Evolutionary conservation across 1,140 invertebrate species (phyloP).

Genomic region (Ips nitidus): DNA sequence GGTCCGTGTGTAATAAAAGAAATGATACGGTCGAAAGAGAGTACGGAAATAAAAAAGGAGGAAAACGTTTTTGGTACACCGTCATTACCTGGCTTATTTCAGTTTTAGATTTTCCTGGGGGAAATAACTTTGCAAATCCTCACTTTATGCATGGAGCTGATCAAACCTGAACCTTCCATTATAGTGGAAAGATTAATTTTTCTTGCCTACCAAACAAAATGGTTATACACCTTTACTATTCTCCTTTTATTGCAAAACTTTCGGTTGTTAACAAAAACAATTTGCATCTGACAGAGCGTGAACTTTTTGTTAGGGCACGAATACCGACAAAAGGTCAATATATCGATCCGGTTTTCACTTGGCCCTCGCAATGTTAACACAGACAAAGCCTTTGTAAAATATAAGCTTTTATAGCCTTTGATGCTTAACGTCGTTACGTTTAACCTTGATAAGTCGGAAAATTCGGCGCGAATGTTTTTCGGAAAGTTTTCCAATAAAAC

Average conservation of each 20-base stretch:
- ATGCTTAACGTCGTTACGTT: conserved; percentile 6
- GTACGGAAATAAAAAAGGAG: too few species aligned
- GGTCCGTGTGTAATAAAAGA: too few species aligned
- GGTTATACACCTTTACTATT: too few species aligned
- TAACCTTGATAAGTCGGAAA: conserved; percentile 7
- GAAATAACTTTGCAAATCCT: too few species aligned
- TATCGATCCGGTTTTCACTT: conserved; percentile 16
- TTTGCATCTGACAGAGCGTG: conserved; percentile 16
- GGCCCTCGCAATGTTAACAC: conserved; percentile 14
- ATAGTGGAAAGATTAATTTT: too few species aligned
- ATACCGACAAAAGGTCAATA: conserved; percentile 15
- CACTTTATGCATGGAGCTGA: too few species aligned
- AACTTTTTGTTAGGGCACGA: conserved; percentile 16
- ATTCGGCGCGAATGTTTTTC: conserved; percentile 3
- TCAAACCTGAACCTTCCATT: too few species aligned
- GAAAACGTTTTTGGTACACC: too few species aligned
- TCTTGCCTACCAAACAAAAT: too few species aligned
- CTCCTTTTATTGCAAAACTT: conserved; percentile 15
- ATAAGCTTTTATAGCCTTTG: conserved; percentile 12
- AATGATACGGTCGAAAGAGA: too few species aligned
- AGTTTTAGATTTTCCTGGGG: too few species aligned
- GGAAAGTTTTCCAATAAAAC: conserved; percentile 6
- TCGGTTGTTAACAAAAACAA: conserved; percentile 10
- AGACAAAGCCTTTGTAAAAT: conserved; percentile 25
- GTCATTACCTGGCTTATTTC: too few species aligned